Base-by-base conservation (phyloP, 1,140 invertebrate species). In the Galendromus occidentalis region DNA sequence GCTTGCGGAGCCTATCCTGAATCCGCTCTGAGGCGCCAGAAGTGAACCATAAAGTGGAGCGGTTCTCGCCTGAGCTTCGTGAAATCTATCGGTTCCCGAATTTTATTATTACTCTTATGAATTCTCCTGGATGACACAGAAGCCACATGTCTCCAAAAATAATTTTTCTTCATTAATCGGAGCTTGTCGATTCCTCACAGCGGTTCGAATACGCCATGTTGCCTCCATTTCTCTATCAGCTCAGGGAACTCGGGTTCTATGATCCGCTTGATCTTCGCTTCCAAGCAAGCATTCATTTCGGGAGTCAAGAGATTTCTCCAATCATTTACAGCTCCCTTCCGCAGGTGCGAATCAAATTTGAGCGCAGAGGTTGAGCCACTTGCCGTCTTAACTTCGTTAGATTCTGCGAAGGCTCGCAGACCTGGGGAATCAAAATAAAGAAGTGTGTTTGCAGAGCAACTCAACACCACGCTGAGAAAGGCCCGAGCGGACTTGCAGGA, bases 261-360 rank as follows among this genome's bases (percentile, higher is more conserved):
- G 25, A 29, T 33, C 1, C 14, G n/a, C 51, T 20, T 29, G 2
- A 68, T 67, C n/a, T 69, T 71, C 22, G 67, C 42, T 17, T 71
- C 64, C 20, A 72, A 65, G 67, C 72, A 71, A 39, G 44, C 41
- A 55, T 76, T 73, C 64, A 76, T 75, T 63, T 78, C 76, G 1
- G 68, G 66, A n/a, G 68, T 73, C 65, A 78, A 72, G 64, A 77
- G 69, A 66, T 76, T 77, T 68, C 74, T 77, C 77, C 77, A 77
- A 65, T 78, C 75, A 2, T 77, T 70, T 6, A 69, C 69, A 42
- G 72, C 70, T 2, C 75, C 75, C 69, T 76, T 74, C 1, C 74
- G 72, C 47, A 69, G 76, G 76, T 42, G n/a, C 65, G 64, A 64
- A 66, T 69, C 67, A 41, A 64, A 7, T 1, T 67, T 65, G 12